Evolutionary conservation across 2,888 invertebrate species (phyloP).

Genomic region (Parnassius orleans): DNA sequence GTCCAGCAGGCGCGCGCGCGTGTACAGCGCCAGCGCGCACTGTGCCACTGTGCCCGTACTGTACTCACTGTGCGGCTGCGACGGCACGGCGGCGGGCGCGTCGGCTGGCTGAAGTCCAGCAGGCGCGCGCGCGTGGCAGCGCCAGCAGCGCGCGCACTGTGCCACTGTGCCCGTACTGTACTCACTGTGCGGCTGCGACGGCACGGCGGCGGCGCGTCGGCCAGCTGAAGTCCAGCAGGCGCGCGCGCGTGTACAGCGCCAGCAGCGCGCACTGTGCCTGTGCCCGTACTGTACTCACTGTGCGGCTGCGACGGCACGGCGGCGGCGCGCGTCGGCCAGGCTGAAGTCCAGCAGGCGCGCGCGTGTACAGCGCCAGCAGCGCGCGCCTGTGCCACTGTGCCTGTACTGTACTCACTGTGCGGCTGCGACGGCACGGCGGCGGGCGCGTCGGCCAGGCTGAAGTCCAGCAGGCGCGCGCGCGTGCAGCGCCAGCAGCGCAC

Average conservation of each 20-base stretch:
- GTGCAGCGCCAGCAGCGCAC: conserved; percentile 91
- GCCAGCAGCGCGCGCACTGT: too few species aligned
- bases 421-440: conserved; percentile 75
- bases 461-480: conserved; percentile 91
- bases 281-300: neutral
- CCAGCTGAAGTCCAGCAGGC: conserved; percentile 68
- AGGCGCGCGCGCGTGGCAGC: too few species aligned
- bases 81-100: too few species aligned
- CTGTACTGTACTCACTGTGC: neutral
- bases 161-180: too few species aligned
- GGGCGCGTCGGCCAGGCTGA: conserved; percentile 84
- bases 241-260: conserved; percentile 44
- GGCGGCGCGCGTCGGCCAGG: too few species aligned
- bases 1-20: too few species aligned
- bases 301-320: conserved; percentile 61
- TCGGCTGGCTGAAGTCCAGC: too few species aligned
- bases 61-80: too few species aligned
- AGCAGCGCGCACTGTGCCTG: neutral
- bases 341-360: conserved; percentile 68
- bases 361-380: conserved; percentile 39
- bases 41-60: too few species aligned
- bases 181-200: too few species aligned
- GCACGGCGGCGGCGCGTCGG: too few species aligned
- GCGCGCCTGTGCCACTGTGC: neutral
- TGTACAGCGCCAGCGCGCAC: too few species aligned